Evolutionary conservation across 2,797 vertebrate genomes (phyloP).

Genomic region (Semotilus atromaculatus): DNA sequence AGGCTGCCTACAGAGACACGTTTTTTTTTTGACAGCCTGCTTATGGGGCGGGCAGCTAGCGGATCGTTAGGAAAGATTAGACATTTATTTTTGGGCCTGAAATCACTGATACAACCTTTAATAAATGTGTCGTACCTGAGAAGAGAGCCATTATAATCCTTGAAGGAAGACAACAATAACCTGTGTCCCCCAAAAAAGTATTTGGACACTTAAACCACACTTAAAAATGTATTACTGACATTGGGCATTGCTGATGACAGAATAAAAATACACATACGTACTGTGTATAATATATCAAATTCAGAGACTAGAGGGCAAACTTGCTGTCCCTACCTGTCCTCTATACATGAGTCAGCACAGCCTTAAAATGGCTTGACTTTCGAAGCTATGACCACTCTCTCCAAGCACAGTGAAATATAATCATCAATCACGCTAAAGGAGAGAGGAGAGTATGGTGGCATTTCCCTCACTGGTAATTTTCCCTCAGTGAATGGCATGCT

Average conservation of each 20-base stretch:
- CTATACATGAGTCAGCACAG: background rate
- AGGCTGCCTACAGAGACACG: too few relatives aligned
- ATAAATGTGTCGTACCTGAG: background rate
- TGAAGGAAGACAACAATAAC: background rate
- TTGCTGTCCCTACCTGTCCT: conserved; percentile 11
- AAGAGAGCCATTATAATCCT: conserved; percentile 8
- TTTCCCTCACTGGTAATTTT: conserved; percentile 65
- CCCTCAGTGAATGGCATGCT: conserved; percentile 62
- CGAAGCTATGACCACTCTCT: background rate
- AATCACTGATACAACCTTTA: too few relatives aligned
- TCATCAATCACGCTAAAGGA: conserved; percentile 62
- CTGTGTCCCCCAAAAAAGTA: conserved; percentile 1
- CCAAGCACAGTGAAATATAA: conserved; percentile 65
- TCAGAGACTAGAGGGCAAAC: background rate
- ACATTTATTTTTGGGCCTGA: too few relatives aligned
- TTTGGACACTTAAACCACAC: background rate
- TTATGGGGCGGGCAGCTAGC: too few relatives aligned
- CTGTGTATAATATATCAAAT: background rate
- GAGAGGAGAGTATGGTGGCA: conserved; percentile 52
- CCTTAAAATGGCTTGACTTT: background rate
- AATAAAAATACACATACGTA: background rate
- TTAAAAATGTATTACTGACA: background rate
- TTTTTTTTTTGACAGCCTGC: too few relatives aligned
- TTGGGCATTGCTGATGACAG: background rate
- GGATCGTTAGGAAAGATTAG: too few relatives aligned